Evolutionary conservation across 2,888 invertebrate genomes (phyloP), one percentile per base, ranked within the genome.

Genomic region (Hemithea aestivaria): DNA sequence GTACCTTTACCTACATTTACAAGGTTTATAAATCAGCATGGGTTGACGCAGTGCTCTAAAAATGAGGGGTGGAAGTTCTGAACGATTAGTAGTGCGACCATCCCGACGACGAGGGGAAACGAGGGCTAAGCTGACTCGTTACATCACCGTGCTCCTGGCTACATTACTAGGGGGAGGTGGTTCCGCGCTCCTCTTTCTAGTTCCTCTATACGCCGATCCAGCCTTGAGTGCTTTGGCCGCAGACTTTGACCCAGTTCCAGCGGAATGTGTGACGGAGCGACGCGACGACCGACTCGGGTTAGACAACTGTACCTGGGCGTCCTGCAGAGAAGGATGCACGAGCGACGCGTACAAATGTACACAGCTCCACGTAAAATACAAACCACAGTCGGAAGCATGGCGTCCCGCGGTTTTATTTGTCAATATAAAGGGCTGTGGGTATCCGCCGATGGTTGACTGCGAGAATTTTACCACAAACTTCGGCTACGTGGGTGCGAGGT

Each of bases 391-490:
- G 8, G 80, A 75, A 35, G 82, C 88, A 48, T 87, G 89, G 78
- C 82, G 89, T 16, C 90, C 90, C 30, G 91, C 91, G 2, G 89
- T 91, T 25, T 80, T 94, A 29, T 89, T 92, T 66, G 93, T 94
- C 34, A 94, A 94, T 76, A 93, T 94, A 65, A 94, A 94, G 68
- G 94, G 94, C 37, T 94, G 94, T 73, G 94, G 94, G 6, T 94
- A 94, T 69, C 94, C 94, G 7, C 94, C 94, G 23, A 81, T 87
- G 29, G 93, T 94, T 40, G 90, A 92, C 60, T 94, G 94, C 76
- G 89, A 90, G 52, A 93, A 93, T 67, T 94, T 94, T 71, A 92
- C 93, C 7, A 88, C 89, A 36, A 89, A 88, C 49, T 92, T 91
- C 67, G 94, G 93, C 20, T 88, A 85, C 54, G 90, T 91, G 53